These are phyloP conservation scores for Alloplasta piceator DNA, from an alignment of 2,888 invertebrate genomes.

Conservation along the genomic window DNA sequence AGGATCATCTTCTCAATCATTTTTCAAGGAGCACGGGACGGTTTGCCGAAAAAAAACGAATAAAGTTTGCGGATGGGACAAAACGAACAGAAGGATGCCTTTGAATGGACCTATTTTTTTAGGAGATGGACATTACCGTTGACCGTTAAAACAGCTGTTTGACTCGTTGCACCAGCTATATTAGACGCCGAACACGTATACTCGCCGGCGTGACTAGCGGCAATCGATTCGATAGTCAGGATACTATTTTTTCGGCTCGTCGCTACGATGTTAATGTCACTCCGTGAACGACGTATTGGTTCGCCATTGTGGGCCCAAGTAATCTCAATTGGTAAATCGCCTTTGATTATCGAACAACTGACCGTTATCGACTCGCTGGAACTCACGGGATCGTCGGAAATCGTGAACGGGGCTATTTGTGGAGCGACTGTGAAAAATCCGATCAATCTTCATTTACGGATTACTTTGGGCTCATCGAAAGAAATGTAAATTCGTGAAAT, in stretches of 20 bases:
- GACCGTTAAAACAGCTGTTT: constrained; percentile 84
- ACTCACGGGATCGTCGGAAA: constrained; percentile 90
- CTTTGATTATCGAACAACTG: constrained; percentile 89
- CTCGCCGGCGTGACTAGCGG: constrained; percentile 84
- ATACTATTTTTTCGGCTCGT: constrained; percentile 84
- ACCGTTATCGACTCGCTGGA: constrained; percentile 91
- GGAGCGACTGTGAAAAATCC: constrained; percentile 85
- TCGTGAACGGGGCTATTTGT: constrained; percentile 89
- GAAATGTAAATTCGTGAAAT: neutral
- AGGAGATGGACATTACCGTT: constrained; percentile 82
- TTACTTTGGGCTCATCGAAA: neutral
- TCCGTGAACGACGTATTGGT: constrained; percentile 77
- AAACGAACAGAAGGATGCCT: neutral
- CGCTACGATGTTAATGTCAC: constrained; percentile 82
- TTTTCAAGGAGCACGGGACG: constrained; percentile 30
- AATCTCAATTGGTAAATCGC: constrained; percentile 89
- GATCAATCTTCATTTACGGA: neutral
- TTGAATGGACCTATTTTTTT: too few relatives aligned
- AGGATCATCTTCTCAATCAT: constrained; percentile 8
- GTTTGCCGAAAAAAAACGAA: constrained; percentile 2
- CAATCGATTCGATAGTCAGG: constrained; percentile 85
- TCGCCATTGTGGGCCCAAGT: constrained; percentile 82
- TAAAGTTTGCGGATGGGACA: neutral
- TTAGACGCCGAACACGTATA: constrained; percentile 85
- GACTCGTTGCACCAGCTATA: constrained; percentile 84